Evolutionary conservation across 2,113 vertebrate species (phyloP).

Genomic region (chimpanzee (Pan troglodytes)): DNA sequence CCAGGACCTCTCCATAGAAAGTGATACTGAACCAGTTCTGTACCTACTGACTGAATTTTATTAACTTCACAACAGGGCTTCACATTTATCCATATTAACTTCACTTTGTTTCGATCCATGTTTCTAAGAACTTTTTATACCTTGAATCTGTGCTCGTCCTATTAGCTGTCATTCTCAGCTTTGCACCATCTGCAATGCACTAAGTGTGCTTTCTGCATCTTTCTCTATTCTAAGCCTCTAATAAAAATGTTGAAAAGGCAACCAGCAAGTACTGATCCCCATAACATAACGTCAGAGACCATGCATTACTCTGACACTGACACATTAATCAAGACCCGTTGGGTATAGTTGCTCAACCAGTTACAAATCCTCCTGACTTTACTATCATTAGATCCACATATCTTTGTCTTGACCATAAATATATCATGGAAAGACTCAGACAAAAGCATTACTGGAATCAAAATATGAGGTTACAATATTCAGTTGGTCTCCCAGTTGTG

Average conservation of each 20-base stretch:
- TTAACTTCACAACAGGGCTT: neutral
- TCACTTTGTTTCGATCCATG: neutral
- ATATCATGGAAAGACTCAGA: neutral
- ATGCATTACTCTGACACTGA: neutral
- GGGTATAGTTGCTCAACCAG: neutral
- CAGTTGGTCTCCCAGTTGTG: neutral
- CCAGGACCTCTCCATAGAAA: neutral
- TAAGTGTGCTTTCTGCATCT: neutral
- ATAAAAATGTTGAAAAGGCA: conserved; percentile 3
- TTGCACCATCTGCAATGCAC: neutral
- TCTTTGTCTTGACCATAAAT: conserved; percentile 40
- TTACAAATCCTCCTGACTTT: conserved; percentile 37
- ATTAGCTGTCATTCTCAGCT: neutral
- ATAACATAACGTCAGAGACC: neutral
- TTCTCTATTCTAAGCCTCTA: neutral
- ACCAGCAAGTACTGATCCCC: neutral
- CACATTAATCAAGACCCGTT: neutral
- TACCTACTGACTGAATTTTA: neutral
- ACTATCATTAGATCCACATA: neutral
- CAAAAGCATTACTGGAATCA: conserved; percentile 11
- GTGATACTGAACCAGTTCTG: accelerated
- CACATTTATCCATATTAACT: neutral
- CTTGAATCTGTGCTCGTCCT: neutral
- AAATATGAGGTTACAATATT: neutral
- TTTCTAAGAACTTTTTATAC: neutral